Percentiles rank a stretch among this genome's conserved stretches.
Evolutionary conservation across 2,113 vertebrate genomes (phyloP).

Genomic region (Oreocharis arfaki): DNA sequence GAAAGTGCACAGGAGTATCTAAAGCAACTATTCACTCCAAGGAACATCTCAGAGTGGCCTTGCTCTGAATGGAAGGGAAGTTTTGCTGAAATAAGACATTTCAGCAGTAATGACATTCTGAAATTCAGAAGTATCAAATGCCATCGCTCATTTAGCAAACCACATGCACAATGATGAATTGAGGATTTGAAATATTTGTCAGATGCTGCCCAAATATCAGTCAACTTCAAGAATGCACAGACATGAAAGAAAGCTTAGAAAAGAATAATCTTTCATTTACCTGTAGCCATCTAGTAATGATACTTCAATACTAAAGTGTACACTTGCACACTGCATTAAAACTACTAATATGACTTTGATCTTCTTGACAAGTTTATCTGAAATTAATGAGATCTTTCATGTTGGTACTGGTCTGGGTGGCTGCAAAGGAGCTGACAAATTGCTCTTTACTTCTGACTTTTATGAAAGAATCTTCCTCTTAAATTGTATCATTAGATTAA

Average conservation of each 20-base stretch:
- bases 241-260: background rate
- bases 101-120: too few relatives aligned
- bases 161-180: background rate
- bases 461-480: background rate
- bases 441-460: background rate
- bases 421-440: background rate
- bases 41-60: background rate
- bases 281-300: background rate
- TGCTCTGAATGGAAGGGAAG: background rate
- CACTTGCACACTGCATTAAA: background rate
- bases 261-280: background rate
- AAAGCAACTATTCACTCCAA: background rate
- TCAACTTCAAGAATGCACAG: background rate
- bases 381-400: background rate
- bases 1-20: background rate
- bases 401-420: background rate
- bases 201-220: background rate
- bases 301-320: background rate
- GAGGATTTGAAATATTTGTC: background rate
- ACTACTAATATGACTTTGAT: background rate
- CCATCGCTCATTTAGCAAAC: background rate
- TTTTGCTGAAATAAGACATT: background rate
- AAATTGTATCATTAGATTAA: background rate
- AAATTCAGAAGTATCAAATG: background rate
- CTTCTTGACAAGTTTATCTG: background rate